Evolutionary conservation across 2,888 invertebrate species (phyloP), one percentile per base, ranked within the genome.

Genomic region (Dryadula phaetusa): DNA sequence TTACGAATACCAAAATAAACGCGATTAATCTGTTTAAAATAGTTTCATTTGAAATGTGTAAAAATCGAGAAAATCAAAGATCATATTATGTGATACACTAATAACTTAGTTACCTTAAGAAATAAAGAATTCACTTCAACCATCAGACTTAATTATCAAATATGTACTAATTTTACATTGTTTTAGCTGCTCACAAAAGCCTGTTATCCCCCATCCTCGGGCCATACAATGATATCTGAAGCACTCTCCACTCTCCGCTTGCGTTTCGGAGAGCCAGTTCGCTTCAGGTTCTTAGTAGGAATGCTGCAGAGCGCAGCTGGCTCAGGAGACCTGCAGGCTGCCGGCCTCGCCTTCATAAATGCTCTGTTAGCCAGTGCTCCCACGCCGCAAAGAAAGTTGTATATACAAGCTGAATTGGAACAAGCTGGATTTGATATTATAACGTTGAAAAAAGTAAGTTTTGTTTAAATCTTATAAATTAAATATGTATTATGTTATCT

Each of bases 191-290:
- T 98, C 75, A 97, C 97, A 56, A 95, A 96, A 82, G 95, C 97
- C 18, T 97, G 98, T 83, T 96, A 96, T 70, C 90, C 95, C 14
- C 94, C 95, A 8, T 94, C 94, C 0, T 94, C 93, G 64, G 98
- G 98, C 0, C 97, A 98, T 88, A 94, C 95, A 44, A 95, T 97
- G 72, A 97, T 98, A 16, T 96, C 98, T 0, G 98, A 98, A 85
- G 98, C 98, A 0, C 94, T 98, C 73, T 97, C 98, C 0, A 97
- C 98, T 0, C 93, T 98, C 62, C 94, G 98, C 42, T 92, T 98
- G 6, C 94, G 98, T 68, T 97, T 97, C 82, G 98, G 98, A 3
- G 98, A 99, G 83, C 98, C 98, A 0, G 98, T 98, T 6, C 94
- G 98, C 81, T 98, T 98, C 88, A 94, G 98, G 70, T 96, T 98